Evolutionary conservation across 1,140 invertebrate species (phyloP), one percentile per base, ranked within the genome.

Genomic region (Psix sp.): DNA sequence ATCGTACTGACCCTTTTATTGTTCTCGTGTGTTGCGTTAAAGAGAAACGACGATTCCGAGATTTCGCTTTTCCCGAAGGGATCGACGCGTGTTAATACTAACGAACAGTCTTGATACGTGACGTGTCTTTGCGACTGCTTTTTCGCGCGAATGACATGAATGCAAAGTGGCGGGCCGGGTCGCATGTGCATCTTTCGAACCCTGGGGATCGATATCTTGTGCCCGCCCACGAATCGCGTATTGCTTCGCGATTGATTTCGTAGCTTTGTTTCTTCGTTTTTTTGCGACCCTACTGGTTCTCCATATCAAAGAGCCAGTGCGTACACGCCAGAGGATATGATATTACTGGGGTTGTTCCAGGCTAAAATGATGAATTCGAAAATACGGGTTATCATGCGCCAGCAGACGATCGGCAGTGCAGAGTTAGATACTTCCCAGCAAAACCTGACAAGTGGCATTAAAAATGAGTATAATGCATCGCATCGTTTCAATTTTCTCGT

Each of bases 41-140:
- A 76, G 74, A 60, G 71, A 63, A 57, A 51, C 77, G 65, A 67
- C 40, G 36, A 65, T 52, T 65, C 66, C 60, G 63, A 45, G 75
- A 71, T 71, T 77, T 72, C 26, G 63, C 31, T 36, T 60, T 72
- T 54, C 60, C 65, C 76, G 33, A 39, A 40, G 40, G 71, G 51
- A 60, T 67, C 62, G 67, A 76, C 68, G 62, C 70, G 45, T 59
- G 73, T 31, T 45, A n/a, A n/a, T n/a, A 18, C 43, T 65, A 63
- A 63, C 36, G 68, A 63, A 63, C 51, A 59, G 9, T 51, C 20
- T n/a, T 5, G n/a, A 21, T 65, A 63, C 68, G 59, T 72, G 59
- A 56, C 67, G 57, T 60, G 65, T 72, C 52, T 51, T 20, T 15
- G 49, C 43, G 43, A 49, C 42, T 62, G 21, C 33, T 26, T 49